Evolutionary conservation across 2,113 vertebrate species (phyloP), one percentile per base, ranked within the genome.

Genomic region (Pelvicachromis taeniatus): DNA sequence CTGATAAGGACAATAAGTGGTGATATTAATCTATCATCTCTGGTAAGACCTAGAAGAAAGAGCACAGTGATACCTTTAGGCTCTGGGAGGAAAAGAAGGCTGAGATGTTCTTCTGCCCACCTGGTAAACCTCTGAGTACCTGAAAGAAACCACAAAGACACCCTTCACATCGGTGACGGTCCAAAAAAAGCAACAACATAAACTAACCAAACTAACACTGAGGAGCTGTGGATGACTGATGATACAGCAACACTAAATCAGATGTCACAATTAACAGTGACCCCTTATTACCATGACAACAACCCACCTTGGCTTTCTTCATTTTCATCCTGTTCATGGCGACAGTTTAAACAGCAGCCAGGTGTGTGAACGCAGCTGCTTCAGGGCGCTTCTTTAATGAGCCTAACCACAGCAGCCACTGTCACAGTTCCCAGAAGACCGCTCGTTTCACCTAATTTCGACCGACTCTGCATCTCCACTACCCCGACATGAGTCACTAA

Each of bases 1-100:
- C 45, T 19, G 38, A 23, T 54, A 78, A 78, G 52, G 9, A 19
- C 52, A 29, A 7, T 7, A 56, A 29, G 26, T 42, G 40, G 23
- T 56, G 23, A 55, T 26, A 56, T 40, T 56, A 11, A 56, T 6
- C 4, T 29, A 26, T 10, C 4, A 52, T 26, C 40, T 42, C 0
- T 73, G 5, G 14, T 21, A 52, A 21, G 19, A 61, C 17, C 56
- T 29, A 81, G 21, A 7, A 3, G 0, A 2, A 31, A 75, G 1
- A 31, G 10, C 17, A 19, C 42, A 29, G 10, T 52, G 26, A 5
- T 65, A 91, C 92, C 87, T 86, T 89, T 21, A 78, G 77, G 31
- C 83, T 92, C 53, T 87, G 73, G 68, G 86, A 78, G 23, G 81
- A 81, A 79, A 95, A 95, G 81, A 94, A 96, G 3, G 92, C 80